Evolutionary conservation across 2,888 invertebrate species (phyloP).

Genomic region (Chorisops tibialis): DNA sequence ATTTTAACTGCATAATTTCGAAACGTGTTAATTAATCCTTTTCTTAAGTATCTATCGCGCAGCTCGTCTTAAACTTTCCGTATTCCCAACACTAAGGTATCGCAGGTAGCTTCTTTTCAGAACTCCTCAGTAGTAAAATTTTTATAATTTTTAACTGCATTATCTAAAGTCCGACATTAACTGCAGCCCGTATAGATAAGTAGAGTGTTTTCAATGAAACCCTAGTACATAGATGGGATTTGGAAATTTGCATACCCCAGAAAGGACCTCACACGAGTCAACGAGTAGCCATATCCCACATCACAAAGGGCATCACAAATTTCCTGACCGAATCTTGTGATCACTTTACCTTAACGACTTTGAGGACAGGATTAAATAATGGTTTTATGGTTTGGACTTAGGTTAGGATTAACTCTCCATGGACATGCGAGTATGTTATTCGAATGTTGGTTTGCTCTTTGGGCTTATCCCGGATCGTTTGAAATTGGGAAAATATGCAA

Average conservation of each 20-base stretch:
- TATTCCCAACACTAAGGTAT: conserved; percentile 1
- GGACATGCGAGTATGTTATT: conserved; percentile 2
- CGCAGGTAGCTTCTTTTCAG: background rate
- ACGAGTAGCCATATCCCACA: background rate
- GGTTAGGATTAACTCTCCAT: background rate
- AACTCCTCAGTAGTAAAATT: background rate
- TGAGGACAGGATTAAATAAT: conserved; percentile 26
- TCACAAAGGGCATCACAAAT: background rate
- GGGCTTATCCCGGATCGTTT: background rate
- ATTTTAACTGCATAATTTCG: background rate
- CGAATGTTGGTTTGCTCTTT: conserved; percentile 6
- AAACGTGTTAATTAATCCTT: conserved; percentile 1
- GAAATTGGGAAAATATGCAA: background rate
- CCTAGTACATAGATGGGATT: background rate
- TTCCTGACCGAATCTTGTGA: background rate
- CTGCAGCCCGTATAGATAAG: conserved; percentile 9
- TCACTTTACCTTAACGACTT: conserved; percentile 27
- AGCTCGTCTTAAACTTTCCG: background rate
- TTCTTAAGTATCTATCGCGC: background rate
- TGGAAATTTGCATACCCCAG: background rate
- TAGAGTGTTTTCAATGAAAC: conserved; percentile 11
- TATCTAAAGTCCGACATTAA: conserved; percentile 7
- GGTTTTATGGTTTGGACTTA: conserved; percentile 19
- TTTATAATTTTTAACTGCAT: conserved; percentile 17
- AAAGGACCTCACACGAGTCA: background rate